Conservation (phyloP, 2,888 invertebrate genomes). For the Hoplodrina blanda region DNA sequence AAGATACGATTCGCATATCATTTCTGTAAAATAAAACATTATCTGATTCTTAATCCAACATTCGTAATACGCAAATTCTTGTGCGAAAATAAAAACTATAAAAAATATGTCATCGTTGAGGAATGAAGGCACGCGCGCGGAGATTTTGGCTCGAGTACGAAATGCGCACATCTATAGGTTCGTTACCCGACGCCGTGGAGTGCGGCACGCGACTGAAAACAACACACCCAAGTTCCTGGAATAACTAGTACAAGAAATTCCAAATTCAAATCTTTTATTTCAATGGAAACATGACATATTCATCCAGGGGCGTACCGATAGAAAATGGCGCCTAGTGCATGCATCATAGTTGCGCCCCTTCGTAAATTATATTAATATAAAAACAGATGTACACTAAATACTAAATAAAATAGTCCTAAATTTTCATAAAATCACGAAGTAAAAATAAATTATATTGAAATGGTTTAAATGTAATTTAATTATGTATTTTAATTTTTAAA, state of each 20-base stretch:
- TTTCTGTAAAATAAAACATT: not conserved
- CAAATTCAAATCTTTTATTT: slow-evolving; percentile 31
- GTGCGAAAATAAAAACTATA: slow-evolving; percentile 43
- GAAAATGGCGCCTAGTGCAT: too few species aligned
- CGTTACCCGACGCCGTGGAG: slow-evolving; percentile 47
- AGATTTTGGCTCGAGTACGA: slow-evolving; percentile 59
- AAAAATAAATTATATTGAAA: too few species aligned
- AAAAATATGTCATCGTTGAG: slow-evolving; percentile 56
- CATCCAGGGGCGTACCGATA: too few species aligned
- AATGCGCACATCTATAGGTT: slow-evolving; percentile 47
- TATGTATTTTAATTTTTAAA: too few species aligned
- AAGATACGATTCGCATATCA: slow-evolving; percentile 3
- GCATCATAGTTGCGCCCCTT: too few species aligned
- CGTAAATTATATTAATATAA: too few species aligned
- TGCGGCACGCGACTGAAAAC: slow-evolving; percentile 50
- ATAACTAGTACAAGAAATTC: slow-evolving; percentile 28
- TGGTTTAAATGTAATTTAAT: too few species aligned
- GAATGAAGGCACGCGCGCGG: slow-evolving; percentile 46
- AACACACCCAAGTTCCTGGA: slow-evolving; percentile 47
- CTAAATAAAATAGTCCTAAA: too few species aligned
- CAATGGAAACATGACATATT: too few species aligned
- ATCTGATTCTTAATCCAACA: slow-evolving; percentile 20
- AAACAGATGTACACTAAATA: too few species aligned
- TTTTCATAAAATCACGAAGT: too few species aligned
- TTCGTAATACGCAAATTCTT: slow-evolving; percentile 34